phyloP scores from a whole-genome alignment of 1,140 invertebrate genomes.

The Phortica variegata region DNA sequence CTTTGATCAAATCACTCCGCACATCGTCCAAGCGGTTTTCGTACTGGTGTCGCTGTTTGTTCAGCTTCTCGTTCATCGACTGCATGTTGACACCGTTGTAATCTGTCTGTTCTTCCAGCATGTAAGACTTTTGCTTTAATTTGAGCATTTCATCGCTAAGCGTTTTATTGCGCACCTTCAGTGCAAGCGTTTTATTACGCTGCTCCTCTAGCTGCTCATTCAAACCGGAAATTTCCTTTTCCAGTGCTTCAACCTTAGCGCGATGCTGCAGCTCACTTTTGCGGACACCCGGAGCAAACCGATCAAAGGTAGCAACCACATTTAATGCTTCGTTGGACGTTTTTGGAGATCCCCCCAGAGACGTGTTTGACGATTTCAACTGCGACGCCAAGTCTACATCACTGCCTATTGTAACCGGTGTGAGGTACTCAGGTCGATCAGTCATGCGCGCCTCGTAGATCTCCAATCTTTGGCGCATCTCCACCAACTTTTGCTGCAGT shows the following conservation, averaged over 20 bases:
- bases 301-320: slow-evolving; percentile 44
- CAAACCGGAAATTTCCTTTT: slow-evolving; percentile 59
- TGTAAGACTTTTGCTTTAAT: slow-evolving; percentile 31
- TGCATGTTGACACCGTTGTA: slow-evolving; percentile 32
- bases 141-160: slow-evolving; percentile 43
- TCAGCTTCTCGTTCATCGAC: slow-evolving; percentile 39
- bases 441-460: slow-evolving; percentile 30
- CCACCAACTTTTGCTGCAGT: slow-evolving; percentile 65
- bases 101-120: slow-evolving; percentile 40
- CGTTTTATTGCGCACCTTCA: slow-evolving; percentile 51
- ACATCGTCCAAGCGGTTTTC: slow-evolving; percentile 56
- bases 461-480: slow-evolving; percentile 65
- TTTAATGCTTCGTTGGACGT: neutral
- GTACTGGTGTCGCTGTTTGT: slow-evolving; percentile 34
- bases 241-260: slow-evolving; percentile 61
- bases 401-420: slow-evolving; percentile 25
- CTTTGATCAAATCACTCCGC: slow-evolving; percentile 60
- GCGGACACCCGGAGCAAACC: slow-evolving; percentile 42
- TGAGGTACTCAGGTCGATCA: slow-evolving; percentile 27
- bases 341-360: slow-evolving; percentile 6
- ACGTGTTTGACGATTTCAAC: neutral
- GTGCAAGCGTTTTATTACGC: slow-evolving; percentile 34
- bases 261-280: slow-evolving; percentile 56
- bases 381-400: slow-evolving; percentile 17
- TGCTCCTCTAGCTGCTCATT: slow-evolving; percentile 58